Conservation (phyloP, 2,113 vertebrate species). For the Columba janthina region DNA sequence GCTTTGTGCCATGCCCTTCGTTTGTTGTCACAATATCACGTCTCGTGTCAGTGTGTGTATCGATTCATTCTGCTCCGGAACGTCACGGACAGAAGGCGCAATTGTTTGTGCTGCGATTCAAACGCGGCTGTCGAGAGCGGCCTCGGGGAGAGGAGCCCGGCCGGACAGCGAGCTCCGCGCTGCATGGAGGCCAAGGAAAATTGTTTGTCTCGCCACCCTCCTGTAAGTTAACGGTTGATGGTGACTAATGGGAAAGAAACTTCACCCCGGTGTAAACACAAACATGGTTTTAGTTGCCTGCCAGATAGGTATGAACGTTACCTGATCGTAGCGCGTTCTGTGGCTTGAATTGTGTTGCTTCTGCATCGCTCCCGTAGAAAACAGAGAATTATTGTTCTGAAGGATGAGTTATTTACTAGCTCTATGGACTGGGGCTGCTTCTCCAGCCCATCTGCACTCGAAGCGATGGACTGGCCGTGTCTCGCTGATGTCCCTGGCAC, state of each 20-base stretch:
- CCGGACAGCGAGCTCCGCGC: background rate
- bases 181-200: background rate
- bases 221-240: background rate
- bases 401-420: background rate
- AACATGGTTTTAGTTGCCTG: background rate
- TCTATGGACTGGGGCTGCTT: background rate
- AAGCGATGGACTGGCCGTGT: background rate
- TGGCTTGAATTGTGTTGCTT: background rate
- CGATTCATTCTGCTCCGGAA: background rate
- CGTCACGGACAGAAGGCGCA: background rate
- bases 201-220: background rate
- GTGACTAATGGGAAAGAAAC: background rate
- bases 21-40: background rate
- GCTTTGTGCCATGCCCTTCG: background rate
- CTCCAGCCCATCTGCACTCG: background rate
- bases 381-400: background rate
- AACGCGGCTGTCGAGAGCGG: background rate
- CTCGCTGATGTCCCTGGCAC: fast-evolving
- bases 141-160: background rate
- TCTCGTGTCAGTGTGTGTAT: background rate
- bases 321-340: background rate
- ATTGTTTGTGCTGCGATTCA: background rate
- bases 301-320: background rate
- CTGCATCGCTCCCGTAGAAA: background rate
- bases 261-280: background rate